These are phyloP conservation scores for Drosophila murphyi DNA, from an alignment of 1,140 invertebrate species.

Conservation along the genomic window DNA sequence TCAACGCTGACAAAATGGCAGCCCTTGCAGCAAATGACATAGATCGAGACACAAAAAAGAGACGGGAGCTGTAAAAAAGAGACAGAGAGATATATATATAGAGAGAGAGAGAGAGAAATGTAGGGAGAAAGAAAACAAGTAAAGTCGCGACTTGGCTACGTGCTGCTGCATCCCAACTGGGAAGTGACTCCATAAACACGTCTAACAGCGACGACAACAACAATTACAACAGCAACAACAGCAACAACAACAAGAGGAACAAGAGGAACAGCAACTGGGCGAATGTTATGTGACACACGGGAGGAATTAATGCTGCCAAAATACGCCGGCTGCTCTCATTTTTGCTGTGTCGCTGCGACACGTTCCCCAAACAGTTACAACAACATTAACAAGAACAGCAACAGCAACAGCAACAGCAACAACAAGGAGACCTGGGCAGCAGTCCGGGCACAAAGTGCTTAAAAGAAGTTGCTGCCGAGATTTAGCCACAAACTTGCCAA, in stretches of 20 bases:
- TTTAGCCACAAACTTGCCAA: conserved; percentile 48
- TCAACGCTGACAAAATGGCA: conserved; percentile 47
- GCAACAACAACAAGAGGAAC: conserved; percentile 5
- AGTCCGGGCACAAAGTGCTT: conserved; percentile 23
- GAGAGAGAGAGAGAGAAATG: neutral
- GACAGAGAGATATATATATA: neutral
- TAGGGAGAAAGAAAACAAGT: neutral
- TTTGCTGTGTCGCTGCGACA: conserved; percentile 47
- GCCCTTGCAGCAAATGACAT: neutral
- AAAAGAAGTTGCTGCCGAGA: conserved; percentile 36
- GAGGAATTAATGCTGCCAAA: conserved; percentile 79
- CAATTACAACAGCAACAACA: conserved; percentile 8
- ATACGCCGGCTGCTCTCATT: conserved; percentile 56
- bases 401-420: neutral
- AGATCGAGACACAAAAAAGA: neutral
- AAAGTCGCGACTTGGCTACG: conserved; percentile 43
- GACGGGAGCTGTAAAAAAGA: neutral
- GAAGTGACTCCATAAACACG: conserved; percentile 72
- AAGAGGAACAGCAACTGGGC: conserved; percentile 15
- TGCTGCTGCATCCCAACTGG: conserved; percentile 57
- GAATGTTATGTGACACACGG: conserved; percentile 72
- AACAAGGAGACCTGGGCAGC: neutral
- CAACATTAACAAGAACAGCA: conserved; percentile 23
- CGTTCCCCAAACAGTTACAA: conserved; percentile 64
- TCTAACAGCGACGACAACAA: conserved; percentile 38